A percentile compares a stretch with the other conserved stretches of the same genome.
These are phyloP conservation scores for Sebastes elongatus DNA, from an alignment of 2,797 vertebrate genomes.

Conservation along the genomic window DNA sequence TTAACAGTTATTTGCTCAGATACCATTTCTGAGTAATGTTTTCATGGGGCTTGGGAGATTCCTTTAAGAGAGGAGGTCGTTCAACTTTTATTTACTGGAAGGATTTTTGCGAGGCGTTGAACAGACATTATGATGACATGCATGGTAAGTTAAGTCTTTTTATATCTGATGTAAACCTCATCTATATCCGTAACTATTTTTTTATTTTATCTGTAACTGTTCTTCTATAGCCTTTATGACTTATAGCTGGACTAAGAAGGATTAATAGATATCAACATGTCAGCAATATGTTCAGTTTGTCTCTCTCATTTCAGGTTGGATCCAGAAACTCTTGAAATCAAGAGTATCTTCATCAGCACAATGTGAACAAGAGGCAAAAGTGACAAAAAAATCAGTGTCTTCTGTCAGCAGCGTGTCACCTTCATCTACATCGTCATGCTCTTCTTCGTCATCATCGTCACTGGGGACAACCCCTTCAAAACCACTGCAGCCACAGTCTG, in stretches of 20 bases:
- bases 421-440: not conserved
- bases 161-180: not conserved
- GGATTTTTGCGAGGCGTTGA: not conserved
- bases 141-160: slow-evolving; percentile 43
- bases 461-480: not conserved
- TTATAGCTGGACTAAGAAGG: not conserved
- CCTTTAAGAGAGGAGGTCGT: not conserved
- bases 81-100: not conserved
- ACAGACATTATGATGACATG: slow-evolving; percentile 55
- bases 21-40: not conserved
- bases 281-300: not conserved
- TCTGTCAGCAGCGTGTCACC: not conserved
- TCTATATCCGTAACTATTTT: not conserved
- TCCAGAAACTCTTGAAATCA: slow-evolving; percentile 59
- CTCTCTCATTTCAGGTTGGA: slow-evolving; percentile 62
- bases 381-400: not conserved
- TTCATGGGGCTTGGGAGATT: not conserved
- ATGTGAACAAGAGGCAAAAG: slow-evolving; percentile 1
- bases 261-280: not conserved
- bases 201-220: not conserved
- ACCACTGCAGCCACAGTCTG: not conserved
- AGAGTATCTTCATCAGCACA: slow-evolving; percentile 14
- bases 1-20: not conserved
- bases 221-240: not conserved
- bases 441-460: not conserved